Conservation (phyloP, 2,797 vertebrate genomes). For the Balearica regulorum region DNA sequence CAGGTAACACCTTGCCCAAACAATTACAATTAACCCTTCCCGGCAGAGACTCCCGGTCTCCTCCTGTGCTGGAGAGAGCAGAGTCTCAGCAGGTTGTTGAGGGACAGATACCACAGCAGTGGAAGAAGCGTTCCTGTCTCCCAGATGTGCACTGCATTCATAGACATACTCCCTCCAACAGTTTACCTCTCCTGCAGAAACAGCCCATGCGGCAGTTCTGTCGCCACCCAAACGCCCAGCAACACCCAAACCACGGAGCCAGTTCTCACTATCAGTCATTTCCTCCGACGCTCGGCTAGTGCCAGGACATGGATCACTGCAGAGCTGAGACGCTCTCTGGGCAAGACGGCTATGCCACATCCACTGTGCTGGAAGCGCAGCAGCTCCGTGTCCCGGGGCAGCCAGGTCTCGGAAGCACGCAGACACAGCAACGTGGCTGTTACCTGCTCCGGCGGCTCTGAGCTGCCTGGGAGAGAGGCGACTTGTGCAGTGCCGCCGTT, state of each 20-base stretch:
- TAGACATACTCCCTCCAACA: fast-evolving
- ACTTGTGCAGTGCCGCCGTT: background rate
- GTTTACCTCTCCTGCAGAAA: background rate
- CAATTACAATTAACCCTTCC: background rate
- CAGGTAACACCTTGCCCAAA: background rate
- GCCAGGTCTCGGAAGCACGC: fast-evolving
- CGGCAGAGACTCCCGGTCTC: background rate
- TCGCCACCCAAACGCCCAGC: background rate
- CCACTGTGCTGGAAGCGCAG: background rate
- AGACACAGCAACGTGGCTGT: fast-evolving
- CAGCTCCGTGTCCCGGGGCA: fast-evolving
- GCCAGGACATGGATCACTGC: background rate
- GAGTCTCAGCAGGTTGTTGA: background rate
- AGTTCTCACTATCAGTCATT: background rate
- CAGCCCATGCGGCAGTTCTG: background rate
- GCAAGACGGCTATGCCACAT: background rate
- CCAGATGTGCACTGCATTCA: background rate
- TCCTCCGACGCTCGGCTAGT: background rate
- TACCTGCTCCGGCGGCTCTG: background rate
- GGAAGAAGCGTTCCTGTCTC: background rate
- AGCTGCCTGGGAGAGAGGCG: fast-evolving
- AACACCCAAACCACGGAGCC: background rate
- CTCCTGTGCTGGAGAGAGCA: background rate
- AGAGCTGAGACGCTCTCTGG: fast-evolving
- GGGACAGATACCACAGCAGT: background rate